Evolutionary conservation across 2,888 invertebrate genomes (phyloP), one percentile per base, ranked within the genome.

Genomic region (Ormia ochracea): DNA sequence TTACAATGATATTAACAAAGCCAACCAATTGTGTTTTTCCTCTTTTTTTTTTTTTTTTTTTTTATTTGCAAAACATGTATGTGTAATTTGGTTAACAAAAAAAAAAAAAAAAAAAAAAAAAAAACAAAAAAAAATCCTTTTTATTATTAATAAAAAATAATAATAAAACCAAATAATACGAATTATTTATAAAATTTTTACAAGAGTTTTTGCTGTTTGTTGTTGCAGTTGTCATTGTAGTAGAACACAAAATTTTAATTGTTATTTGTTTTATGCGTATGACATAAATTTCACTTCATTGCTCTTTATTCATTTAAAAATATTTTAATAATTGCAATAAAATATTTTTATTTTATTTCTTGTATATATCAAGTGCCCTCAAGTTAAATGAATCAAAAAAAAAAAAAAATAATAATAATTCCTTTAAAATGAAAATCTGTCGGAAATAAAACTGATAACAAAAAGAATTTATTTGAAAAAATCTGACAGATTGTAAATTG

Each of bases 211-310:
- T 63, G 61, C 69, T 74, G 69, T 69, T 48, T 43, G 33, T 78
- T 61, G 33, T 63, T 69, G 58, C 69, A 31, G 33, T 58, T 58
- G 48, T 65, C 68, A 12, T 68, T 76, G 45, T 69, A 41, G 41
- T 72, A 63, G 14, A 43, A 48, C 48, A 66, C 28, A 58, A 54
- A 23, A 66, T 54, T 75, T 36, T 73, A 68, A 58, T 76, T 73
- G 80, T 63, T 56, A 80, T 80, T 80, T 56, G 76, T 72, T 76
- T 76, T 73, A 73, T 80, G 80, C 80, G 72, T 73, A 76, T 80
- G 76, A 80, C 80, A 80, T 80, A 68, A 80, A 80, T 76, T 76
- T 80, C 72, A 80, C 80, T 73, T 80, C 80, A 80, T 73, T 76
- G 66, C 66, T 10, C 68, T 80, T 78, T 65, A 69, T 80, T 76